Evolutionary conservation across 2,113 vertebrate species (phyloP).

Genomic region (Noturus placidus): DNA sequence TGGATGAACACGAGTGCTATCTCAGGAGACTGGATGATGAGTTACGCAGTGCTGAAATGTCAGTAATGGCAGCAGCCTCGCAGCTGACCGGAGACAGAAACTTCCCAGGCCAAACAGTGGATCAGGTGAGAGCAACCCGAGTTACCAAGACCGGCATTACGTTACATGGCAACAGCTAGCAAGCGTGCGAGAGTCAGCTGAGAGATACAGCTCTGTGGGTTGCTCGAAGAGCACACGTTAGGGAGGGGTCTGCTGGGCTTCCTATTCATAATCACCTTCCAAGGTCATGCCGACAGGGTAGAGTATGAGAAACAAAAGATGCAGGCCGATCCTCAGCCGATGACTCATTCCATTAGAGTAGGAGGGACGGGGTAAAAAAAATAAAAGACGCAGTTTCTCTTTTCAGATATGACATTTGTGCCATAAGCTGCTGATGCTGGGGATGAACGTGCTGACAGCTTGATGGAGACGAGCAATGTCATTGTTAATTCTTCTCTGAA

Average conservation of each 20-base stretch:
- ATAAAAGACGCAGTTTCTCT: not conserved
- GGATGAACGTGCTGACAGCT: conserved; percentile 3
- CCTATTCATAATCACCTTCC: conserved; percentile 16
- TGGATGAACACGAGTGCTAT: not conserved
- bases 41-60: not conserved
- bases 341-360: conserved; percentile 32
- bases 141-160: not conserved
- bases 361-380: not conserved
- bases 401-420: conserved; percentile 16
- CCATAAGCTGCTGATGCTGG: conserved; percentile 3
- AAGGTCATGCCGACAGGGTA: conserved; percentile 11
- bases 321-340: conserved; percentile 1
- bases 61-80: not conserved
- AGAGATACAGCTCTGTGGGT: conserved; percentile 12
- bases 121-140: conserved; percentile 21
- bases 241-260: conserved; percentile 5
- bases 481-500: not conserved
- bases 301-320: conserved; percentile 22
- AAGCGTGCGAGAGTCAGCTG: not conserved
- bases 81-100: conserved; percentile 23
- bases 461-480: not conserved
- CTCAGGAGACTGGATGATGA: conserved; percentile 3
- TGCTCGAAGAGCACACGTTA: not conserved
- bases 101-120: conserved; percentile 5
- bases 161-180: conserved; percentile 31